Percentiles rank a stretch among this genome's conserved stretches.
phyloP scores from a whole-genome alignment of 1,140 invertebrate species.

The Zaprionus davidi region DNA sequence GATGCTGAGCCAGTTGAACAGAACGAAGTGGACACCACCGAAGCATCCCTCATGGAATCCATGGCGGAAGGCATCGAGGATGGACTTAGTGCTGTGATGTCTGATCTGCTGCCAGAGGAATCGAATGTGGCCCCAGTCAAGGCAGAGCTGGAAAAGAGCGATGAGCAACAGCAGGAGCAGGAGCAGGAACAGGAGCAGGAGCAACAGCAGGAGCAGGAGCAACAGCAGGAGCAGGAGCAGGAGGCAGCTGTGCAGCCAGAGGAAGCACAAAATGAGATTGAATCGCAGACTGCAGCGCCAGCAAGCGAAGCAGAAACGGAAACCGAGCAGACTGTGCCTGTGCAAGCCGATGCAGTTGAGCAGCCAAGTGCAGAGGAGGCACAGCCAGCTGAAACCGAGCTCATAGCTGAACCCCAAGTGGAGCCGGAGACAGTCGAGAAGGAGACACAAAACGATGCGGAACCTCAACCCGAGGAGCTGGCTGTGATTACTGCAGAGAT shows the following conservation, averaged over 20 bases:
- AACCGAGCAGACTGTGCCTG: conserved; percentile 15
- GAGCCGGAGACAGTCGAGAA: conserved; percentile 9
- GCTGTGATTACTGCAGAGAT: conserved; percentile 3
- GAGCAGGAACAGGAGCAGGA: background rate
- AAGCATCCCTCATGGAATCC: conserved; percentile 54
- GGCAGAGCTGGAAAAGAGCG: conserved; percentile 4
- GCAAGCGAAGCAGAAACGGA: conserved; percentile 15
- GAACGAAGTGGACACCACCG: conserved; percentile 60
- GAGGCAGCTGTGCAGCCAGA: conserved; percentile 7
- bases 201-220: background rate
- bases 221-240: background rate
- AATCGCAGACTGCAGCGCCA: conserved; percentile 5
- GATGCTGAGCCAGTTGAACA: conserved; percentile 13
- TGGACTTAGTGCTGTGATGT: conserved; percentile 60
- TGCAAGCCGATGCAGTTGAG: background rate
- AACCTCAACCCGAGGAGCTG: conserved; percentile 14
- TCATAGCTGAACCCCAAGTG: background rate
- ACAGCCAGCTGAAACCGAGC: background rate
- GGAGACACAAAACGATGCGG: conserved; percentile 20
- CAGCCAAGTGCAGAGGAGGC: conserved; percentile 1
- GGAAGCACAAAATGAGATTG: conserved; percentile 16
- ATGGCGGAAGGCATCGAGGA: conserved; percentile 58
- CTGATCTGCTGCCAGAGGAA: conserved; percentile 57
- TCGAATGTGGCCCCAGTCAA: conserved; percentile 20
- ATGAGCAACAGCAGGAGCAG: background rate